phyloP scores from a whole-genome alignment of 2,113 vertebrate species.

The Antennarius striatus region DNA sequence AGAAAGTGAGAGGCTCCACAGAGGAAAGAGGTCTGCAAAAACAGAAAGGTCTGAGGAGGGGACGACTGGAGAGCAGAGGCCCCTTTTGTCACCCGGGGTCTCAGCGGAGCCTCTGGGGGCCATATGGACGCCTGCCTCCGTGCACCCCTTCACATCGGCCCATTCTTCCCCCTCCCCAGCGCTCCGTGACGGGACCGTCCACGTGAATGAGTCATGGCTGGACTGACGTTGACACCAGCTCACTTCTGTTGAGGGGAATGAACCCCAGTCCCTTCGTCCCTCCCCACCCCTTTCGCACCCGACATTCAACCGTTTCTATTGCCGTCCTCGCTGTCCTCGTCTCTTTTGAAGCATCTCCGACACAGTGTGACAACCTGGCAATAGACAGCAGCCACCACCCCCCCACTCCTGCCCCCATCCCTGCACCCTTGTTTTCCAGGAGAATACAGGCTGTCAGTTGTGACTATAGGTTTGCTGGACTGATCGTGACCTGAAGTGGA shows the following conservation, averaged over 20 bases:
- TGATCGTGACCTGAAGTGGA: slow-evolving; percentile 62
- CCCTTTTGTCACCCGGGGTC: slow-evolving; percentile 61
- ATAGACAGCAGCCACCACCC: slow-evolving; percentile 51
- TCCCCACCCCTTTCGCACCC: neutral
- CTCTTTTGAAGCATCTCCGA: slow-evolving; percentile 55
- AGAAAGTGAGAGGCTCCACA: slow-evolving; percentile 62
- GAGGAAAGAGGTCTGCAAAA: slow-evolving; percentile 44
- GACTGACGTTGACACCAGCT: slow-evolving; percentile 69
- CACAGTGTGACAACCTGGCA: slow-evolving; percentile 69
- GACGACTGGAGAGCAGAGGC: slow-evolving; percentile 49
- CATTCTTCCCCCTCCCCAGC: slow-evolving; percentile 46
- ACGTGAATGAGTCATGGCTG: slow-evolving; percentile 67
- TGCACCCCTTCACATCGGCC: slow-evolving; percentile 59
- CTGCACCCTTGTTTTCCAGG: slow-evolving; percentile 49
- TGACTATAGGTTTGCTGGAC: slow-evolving; percentile 53
- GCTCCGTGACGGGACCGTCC: slow-evolving; percentile 55
- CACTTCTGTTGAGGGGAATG: slow-evolving; percentile 52
- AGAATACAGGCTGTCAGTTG: slow-evolving; percentile 58
- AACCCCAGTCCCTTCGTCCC: slow-evolving; percentile 11
- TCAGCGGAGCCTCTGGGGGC: slow-evolving; percentile 60
- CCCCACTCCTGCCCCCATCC: slow-evolving; percentile 13
- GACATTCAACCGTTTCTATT: slow-evolving; percentile 12
- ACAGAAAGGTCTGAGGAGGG: slow-evolving; percentile 52
- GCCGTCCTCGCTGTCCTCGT: slow-evolving; percentile 21
- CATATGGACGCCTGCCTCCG: slow-evolving; percentile 66